Evolutionary conservation across 92 coral and sea anemone species (phyloP).

Genomic region (Phenganax subtilis): DNA sequence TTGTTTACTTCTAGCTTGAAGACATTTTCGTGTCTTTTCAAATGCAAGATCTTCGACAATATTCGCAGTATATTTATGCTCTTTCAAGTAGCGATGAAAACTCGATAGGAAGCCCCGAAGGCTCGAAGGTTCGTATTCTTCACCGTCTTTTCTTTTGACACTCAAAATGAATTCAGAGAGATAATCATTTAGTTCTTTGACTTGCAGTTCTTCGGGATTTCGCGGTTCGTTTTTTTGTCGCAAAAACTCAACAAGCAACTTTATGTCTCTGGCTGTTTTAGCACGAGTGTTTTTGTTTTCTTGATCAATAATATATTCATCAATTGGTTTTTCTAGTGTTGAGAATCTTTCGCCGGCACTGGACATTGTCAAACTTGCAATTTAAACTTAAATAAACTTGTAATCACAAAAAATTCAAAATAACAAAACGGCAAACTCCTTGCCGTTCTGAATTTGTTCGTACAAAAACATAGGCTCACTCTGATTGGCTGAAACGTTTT

Average conservation of each 20-base stretch:
- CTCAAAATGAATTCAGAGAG: not conserved
- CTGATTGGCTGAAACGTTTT: conserved; percentile 12
- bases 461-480: not conserved
- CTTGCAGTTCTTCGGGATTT: conserved; percentile 14
- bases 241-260: not conserved
- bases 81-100: not conserved
- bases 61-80: conserved; percentile 3
- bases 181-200: not conserved
- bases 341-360: not conserved
- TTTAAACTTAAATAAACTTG: no score
- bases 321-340: conserved; percentile 1
- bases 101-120: not conserved
- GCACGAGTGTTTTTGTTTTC: not conserved
- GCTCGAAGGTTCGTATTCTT: not conserved
- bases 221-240: not conserved
- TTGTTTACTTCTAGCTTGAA: conserved; percentile 40
- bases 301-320: conserved; percentile 1
- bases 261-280: no score
- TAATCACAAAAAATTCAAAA: no score
- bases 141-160: no score
- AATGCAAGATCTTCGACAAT: conserved; percentile 37
- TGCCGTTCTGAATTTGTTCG: not conserved
- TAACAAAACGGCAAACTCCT: no score
- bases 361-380: not conserved
- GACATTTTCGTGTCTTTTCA: conserved; percentile 38